phyloP scores from a whole-genome alignment of 2,113 vertebrate genomes.

The Madoqua kirkii region DNA sequence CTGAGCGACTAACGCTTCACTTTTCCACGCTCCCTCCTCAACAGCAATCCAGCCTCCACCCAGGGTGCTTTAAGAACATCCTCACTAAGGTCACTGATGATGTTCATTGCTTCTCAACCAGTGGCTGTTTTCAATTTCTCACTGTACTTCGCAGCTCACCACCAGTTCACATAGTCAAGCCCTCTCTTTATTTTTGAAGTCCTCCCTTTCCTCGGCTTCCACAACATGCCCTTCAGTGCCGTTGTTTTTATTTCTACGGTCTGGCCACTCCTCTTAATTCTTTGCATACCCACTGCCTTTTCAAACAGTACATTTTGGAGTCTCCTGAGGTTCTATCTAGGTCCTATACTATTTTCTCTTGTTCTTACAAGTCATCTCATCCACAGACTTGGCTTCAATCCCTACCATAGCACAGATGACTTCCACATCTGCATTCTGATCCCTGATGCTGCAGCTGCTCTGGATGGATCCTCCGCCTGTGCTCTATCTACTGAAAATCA shows the following conservation, averaged over 20 bases:
- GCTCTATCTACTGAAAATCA: neutral
- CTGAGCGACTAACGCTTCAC: fast-evolving
- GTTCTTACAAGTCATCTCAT: neutral
- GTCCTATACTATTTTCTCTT: neutral
- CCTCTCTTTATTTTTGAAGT: neutral
- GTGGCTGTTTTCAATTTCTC: neutral
- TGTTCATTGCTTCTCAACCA: neutral
- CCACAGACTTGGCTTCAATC: neutral
- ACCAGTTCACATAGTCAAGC: neutral
- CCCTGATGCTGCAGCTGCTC: neutral
- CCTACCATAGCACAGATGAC: neutral
- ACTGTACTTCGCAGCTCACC: neutral
- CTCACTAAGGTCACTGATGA: neutral
- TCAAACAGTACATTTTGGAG: neutral
- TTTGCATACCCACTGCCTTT: neutral
- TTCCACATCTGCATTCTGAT: neutral
- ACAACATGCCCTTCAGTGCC: neutral
- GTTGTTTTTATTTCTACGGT: too few relatives aligned
- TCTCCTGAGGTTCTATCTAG: neutral
- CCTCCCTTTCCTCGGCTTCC: neutral
- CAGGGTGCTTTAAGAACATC: neutral
- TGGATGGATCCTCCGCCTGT: neutral
- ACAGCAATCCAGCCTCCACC: neutral
- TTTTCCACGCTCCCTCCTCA: neutral
- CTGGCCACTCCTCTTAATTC: neutral